Conservation (phyloP, 2,888 invertebrate genomes). For the Erebia palarica region DNA sequence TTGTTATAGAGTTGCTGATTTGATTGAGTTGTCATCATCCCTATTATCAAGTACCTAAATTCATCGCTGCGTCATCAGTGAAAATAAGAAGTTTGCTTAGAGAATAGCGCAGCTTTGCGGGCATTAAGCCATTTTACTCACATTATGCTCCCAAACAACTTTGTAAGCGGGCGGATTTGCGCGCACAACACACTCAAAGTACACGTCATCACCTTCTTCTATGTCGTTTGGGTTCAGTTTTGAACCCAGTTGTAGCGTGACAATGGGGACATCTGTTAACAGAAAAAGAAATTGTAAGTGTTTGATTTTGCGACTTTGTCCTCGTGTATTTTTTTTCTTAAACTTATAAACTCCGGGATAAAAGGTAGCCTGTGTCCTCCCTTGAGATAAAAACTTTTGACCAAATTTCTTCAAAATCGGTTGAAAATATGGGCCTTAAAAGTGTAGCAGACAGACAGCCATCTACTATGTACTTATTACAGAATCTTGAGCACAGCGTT, state of each 20-base stretch:
- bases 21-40: too few relatives aligned
- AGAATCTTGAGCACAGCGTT: too few relatives aligned
- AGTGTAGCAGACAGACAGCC: too few relatives aligned
- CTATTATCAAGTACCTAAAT: background rate
- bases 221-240: slow-evolving; percentile 76
- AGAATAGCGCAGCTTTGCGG: slow-evolving; percentile 15
- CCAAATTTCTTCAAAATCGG: too few relatives aligned
- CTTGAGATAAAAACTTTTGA: too few relatives aligned
- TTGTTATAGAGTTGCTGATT: too few relatives aligned
- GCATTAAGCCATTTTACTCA: slow-evolving; percentile 55
- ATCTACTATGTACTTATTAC: too few relatives aligned
- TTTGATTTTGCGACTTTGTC: too few relatives aligned
- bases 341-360: too few relatives aligned
- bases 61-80: background rate
- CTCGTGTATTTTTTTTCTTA: too few relatives aligned
- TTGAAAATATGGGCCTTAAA: too few relatives aligned
- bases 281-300: background rate
- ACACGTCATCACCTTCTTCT: slow-evolving; percentile 77
- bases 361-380: too few relatives aligned
- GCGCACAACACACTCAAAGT: slow-evolving; percentile 74
- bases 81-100: background rate
- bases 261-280: slow-evolving; percentile 69
- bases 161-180: slow-evolving; percentile 81
- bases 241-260: slow-evolving; percentile 67
- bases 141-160: slow-evolving; percentile 80